Evolutionary conservation across 2,113 vertebrate species (phyloP).

Genomic region (Hemichromis elongatus): DNA sequence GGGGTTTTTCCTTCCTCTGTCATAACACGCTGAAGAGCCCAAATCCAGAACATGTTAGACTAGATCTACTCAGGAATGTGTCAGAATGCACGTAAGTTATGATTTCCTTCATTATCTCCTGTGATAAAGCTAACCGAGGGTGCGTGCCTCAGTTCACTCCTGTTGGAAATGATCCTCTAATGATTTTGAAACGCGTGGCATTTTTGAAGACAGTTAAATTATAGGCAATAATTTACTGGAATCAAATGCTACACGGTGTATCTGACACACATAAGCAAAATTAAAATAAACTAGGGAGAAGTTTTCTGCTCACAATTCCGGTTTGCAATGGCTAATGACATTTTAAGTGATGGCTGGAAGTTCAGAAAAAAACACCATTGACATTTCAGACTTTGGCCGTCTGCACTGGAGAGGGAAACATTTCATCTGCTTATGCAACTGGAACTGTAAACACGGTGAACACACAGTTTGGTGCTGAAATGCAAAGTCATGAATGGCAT

Average conservation of each 20-base stretch:
- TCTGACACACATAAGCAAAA: neutral
- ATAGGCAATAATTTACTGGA: neutral
- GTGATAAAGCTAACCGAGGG: neutral
- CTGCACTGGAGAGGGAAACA: neutral
- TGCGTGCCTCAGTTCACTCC: neutral
- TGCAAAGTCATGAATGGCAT: neutral
- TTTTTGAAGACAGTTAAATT: neutral
- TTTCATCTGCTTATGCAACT: neutral
- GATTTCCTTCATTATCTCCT: neutral
- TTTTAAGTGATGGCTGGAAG: neutral
- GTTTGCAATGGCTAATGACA: neutral
- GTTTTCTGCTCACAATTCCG: neutral
- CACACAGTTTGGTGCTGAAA: neutral
- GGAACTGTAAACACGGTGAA: neutral
- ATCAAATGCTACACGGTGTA: neutral
- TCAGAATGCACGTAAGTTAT: neutral
- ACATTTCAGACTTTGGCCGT: neutral
- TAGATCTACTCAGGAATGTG: neutral
- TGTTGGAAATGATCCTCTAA: neutral
- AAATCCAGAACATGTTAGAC: neutral
- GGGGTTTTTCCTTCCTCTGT: neutral
- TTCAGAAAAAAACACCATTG: neutral
- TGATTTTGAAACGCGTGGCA: neutral
- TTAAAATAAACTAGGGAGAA: neutral
- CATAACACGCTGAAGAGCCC: neutral